Evolutionary conservation across 2,888 invertebrate species (phyloP), one percentile per base, ranked within the genome.

Genomic region (Chrysina gloriosa): DNA sequence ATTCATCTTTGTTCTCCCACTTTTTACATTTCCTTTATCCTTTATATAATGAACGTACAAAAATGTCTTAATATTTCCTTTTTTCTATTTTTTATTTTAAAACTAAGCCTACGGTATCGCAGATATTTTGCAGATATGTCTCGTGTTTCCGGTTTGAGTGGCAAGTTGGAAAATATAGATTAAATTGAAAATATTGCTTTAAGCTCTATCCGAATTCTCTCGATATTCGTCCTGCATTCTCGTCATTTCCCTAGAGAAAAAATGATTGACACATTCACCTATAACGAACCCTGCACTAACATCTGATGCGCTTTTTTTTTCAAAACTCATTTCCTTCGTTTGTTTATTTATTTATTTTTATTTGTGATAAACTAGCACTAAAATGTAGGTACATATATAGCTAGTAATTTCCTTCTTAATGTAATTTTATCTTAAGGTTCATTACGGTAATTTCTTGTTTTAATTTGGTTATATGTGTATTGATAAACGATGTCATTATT

Each of bases 301-400:
- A n/a, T n/a, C n/a, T n/a, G n/a, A n/a, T n/a, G n/a, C n/a, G 7
- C 5, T 56, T 61, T 48, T 67, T 50, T 31, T 9, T 9, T 31
- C 9, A 45, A 21, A 11, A 36, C 34, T 63, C 39, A n/a, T n/a
- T n/a, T 48, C 50, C 23, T 36, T 36, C 11, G 9, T 45, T 7
- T 21, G 27, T 50, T 11, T 27, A 36, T 16, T 34, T 27, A 47
- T 45, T 27, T 27, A 14, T 23, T 34, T 21, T 23, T 63, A 29
- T 48, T 14, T 7, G 29, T 25, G 39, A 42, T 16, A 42, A 61
- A 45, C 50, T 71, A 63, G 69, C 74, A 75, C 76, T 72, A 70
- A 74, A 70, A 52, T 56, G 75, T 76, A 80, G 80, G 80, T 80
- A 80, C 80, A 72, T 77, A 76, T 78, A 79, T 78, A 77, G 80